phyloP scores from a whole-genome alignment of 2,113 vertebrate species.

The Aptenodytes patagonicus region DNA sequence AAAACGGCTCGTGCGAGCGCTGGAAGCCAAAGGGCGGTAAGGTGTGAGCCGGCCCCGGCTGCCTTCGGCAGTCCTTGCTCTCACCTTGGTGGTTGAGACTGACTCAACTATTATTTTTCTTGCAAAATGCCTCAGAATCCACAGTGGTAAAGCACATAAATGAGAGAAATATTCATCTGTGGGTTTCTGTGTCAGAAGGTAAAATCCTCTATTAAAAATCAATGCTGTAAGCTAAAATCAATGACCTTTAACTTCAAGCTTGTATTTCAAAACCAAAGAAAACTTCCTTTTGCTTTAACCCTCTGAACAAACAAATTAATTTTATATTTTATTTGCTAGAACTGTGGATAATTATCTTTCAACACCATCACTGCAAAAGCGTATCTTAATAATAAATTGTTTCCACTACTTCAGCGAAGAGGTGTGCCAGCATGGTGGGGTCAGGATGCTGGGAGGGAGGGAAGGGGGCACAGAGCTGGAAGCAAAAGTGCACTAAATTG shows the following conservation, averaged over 20 bases:
- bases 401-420: accelerated
- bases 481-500: background rate
- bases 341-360: background rate
- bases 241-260: background rate
- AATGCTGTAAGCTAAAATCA: background rate
- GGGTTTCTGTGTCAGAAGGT: background rate
- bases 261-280: background rate
- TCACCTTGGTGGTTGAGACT: background rate
- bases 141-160: background rate
- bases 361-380: no score
- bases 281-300: background rate
- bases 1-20: accelerated
- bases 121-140: background rate
- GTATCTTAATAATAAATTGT: no score
- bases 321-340: background rate
- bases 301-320: background rate
- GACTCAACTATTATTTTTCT: background rate
- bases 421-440: accelerated
- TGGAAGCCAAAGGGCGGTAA: background rate
- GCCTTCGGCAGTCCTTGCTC: background rate
- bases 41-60: background rate
- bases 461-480: background rate
- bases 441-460: background rate
- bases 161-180: background rate
- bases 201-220: background rate